Evolutionary conservation across 2,113 vertebrate genomes (phyloP).

Genomic region (Hyperopisus bebe): DNA sequence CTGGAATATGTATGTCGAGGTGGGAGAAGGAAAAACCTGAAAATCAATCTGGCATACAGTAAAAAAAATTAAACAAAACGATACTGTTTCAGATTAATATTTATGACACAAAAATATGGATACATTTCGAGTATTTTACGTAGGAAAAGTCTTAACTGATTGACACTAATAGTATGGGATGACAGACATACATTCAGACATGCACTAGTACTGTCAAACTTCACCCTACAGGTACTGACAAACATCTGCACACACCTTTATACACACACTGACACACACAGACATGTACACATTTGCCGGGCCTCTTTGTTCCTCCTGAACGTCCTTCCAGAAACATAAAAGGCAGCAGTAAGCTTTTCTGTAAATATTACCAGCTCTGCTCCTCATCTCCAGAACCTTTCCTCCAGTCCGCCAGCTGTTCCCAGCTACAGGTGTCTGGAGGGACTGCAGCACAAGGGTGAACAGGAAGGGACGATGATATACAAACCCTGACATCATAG

Average conservation of each 20-base stretch:
- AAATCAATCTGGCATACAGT: not conserved
- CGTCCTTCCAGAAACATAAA: not conserved
- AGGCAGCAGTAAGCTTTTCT: not conserved
- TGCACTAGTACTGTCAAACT: not conserved
- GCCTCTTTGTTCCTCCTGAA: not conserved
- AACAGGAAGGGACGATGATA: not conserved
- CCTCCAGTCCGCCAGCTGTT: not conserved
- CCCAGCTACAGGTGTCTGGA: not conserved
- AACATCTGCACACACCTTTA: not conserved
- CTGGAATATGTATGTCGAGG: not conserved
- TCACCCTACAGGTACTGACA: not conserved
- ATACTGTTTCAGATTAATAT: not conserved
- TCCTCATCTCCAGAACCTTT: not conserved
- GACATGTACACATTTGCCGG: not conserved
- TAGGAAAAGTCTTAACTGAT: not conserved
- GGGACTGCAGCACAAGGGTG: not conserved
- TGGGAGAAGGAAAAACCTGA: not conserved
- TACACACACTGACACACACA: not conserved
- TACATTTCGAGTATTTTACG: not conserved
- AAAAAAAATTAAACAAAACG: not conserved
- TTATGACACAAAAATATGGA: not conserved
- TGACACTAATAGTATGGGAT: not conserved
- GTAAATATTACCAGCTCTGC: not conserved
- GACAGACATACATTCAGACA: not conserved
- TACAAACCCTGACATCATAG: not conserved